These are phyloP conservation scores for Oscheius sp. DNA, from an alignment of 2,888 invertebrate species.

Conservation along the genomic window DNA sequence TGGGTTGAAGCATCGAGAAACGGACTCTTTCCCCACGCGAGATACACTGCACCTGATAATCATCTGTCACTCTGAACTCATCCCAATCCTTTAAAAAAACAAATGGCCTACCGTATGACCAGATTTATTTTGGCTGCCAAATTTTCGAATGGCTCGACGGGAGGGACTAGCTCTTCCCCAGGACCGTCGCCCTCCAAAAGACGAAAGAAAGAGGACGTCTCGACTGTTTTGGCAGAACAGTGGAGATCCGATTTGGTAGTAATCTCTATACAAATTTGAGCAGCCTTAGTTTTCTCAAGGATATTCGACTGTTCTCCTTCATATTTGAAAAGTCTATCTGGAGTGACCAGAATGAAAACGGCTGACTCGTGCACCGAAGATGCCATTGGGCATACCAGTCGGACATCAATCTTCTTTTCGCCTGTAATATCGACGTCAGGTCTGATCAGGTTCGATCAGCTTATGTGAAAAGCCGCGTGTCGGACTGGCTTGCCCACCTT, in stretches of 20 bases:
- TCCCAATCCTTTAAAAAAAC: neutral
- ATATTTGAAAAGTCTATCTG: conserved; percentile 56
- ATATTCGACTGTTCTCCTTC: conserved; percentile 59
- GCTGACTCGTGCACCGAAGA: conserved; percentile 51
- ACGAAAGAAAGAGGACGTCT: conserved; percentile 42
- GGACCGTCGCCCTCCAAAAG: conserved; percentile 32
- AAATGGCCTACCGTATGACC: conserved; percentile 31
- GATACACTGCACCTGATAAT: conserved; percentile 38
- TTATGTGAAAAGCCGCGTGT: neutral
- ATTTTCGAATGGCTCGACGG: conserved; percentile 37
- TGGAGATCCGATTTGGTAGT: conserved; percentile 59
- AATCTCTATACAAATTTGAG: conserved; percentile 62
- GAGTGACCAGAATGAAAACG: conserved; percentile 60
- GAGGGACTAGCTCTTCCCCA: conserved; percentile 27
- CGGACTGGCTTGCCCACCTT: conserved; percentile 42
- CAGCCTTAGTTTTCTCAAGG: conserved; percentile 62
- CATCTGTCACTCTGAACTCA: conserved; percentile 38
- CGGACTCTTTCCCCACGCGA: conserved; percentile 43
- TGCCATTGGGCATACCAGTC: conserved; percentile 53
- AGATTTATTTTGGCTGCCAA: conserved; percentile 35
- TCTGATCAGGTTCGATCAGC: conserved; percentile 12
- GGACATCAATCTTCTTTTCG: conserved; percentile 58
- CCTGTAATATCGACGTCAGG: conserved; percentile 32
- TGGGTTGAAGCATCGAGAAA: conserved; percentile 35
- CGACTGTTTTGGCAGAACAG: conserved; percentile 49